Conservation (phyloP, 2,113 vertebrate genomes). For the Melanotaenia duboulayi region DNA sequence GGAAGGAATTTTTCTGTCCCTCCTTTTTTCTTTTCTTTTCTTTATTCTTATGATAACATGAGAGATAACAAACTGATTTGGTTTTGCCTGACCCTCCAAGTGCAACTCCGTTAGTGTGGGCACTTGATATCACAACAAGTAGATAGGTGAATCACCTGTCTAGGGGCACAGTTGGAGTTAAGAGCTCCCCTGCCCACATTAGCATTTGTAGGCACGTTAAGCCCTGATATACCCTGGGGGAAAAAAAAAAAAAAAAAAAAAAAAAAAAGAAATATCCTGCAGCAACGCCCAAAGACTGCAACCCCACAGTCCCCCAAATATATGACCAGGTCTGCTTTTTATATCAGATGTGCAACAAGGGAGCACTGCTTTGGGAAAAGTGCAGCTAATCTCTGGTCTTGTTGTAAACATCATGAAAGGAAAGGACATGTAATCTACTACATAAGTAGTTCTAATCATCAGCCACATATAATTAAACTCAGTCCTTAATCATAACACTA, state of each 20-base stretch:
- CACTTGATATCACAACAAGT: constrained; percentile 35
- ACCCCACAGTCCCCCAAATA: constrained; percentile 65
- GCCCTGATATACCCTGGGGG: constrained; percentile 43
- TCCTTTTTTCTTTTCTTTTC: not conserved
- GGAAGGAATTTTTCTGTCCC: constrained; percentile 30
- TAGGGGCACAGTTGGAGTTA: constrained; percentile 59
- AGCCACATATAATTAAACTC: constrained; percentile 54
- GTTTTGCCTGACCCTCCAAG: constrained; percentile 17
- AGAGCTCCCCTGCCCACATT: constrained; percentile 53
- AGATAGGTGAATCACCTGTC: constrained; percentile 46
- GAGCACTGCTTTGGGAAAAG: constrained; percentile 30
- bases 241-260: constrained; percentile 8
- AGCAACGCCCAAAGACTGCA: constrained; percentile 79
- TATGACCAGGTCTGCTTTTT: constrained; percentile 61
- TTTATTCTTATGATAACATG: constrained; percentile 1
- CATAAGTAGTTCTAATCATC: constrained; percentile 30
- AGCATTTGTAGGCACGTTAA: constrained; percentile 42
- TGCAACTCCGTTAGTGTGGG: constrained; percentile 26
- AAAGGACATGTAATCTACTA: constrained; percentile 19
- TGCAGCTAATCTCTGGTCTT: constrained; percentile 18
- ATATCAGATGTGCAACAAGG: constrained; percentile 55
- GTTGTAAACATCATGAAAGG: constrained; percentile 32
- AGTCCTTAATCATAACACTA: constrained; percentile 39
- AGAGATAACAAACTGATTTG: constrained; percentile 18
- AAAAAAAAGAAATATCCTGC: constrained; percentile 63